A percentile compares a stretch with the other conserved stretches of the same genome.
Conservation (phyloP, 1,140 invertebrate species). For the Ips typographus region DNA sequence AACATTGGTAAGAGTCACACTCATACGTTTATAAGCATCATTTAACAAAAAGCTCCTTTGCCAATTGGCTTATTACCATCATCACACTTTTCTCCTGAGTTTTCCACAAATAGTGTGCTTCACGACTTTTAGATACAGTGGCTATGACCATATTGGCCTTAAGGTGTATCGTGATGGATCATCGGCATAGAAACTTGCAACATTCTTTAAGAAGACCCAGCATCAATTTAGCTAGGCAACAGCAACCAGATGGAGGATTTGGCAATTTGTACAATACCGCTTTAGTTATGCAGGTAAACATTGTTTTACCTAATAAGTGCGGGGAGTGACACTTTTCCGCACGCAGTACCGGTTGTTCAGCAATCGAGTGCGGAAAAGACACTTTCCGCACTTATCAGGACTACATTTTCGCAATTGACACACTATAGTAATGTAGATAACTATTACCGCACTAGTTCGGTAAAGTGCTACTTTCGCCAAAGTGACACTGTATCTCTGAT, state of each 20-base stretch:
- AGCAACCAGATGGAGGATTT: constrained; percentile 77
- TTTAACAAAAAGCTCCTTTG: background rate
- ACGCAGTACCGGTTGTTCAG: too few relatives aligned
- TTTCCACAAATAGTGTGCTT: constrained; percentile 41
- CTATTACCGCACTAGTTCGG: too few relatives aligned
- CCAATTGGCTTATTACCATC: background rate
- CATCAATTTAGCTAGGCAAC: constrained; percentile 70
- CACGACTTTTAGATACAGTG: constrained; percentile 66
- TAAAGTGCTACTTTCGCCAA: too few relatives aligned
- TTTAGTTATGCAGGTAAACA: constrained; percentile 69
- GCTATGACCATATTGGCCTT: constrained; percentile 81
- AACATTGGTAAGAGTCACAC: constrained; percentile 62
- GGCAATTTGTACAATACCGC: constrained; percentile 79
- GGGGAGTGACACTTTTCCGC: too few relatives aligned
- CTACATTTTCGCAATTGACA: too few relatives aligned
- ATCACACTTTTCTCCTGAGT: constrained; percentile 2
- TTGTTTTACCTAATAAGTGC: background rate
- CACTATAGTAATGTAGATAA: too few relatives aligned
- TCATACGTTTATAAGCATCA: background rate
- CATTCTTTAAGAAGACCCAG: constrained; percentile 75
- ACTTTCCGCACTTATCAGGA: too few relatives aligned
- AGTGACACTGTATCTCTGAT: too few relatives aligned
- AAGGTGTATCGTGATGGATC: constrained; percentile 81
- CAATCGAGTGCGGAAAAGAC: too few relatives aligned
- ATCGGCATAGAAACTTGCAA: constrained; percentile 74